Base-by-base conservation (phyloP, 2,888 invertebrate genomes). In the Melinopterus prodromus region DNA sequence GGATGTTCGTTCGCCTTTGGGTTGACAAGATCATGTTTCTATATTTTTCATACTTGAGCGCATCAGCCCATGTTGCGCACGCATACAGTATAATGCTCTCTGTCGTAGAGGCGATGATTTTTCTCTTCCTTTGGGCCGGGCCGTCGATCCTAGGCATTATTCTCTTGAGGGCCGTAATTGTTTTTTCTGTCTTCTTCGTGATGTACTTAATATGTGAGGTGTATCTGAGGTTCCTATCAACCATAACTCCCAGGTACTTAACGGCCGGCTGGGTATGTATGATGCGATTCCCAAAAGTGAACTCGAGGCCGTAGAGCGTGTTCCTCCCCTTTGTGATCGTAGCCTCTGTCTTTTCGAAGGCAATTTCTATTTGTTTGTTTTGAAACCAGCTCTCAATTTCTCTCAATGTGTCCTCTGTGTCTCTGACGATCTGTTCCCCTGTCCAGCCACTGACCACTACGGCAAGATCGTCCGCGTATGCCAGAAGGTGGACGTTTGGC, bases 71-170 rank as follows among this genome's bases (percentile, higher is more conserved):
- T 26, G 26, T 26, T 15, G 71, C 16, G 12, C 9, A 9, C 15
- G 71, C 15, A 26, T 71, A 71, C 71, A 71, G 26, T 71, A 71
- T 1, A 2, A 71, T 26, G 2, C 14, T 26, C 36, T 35, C 6
- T 4, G 72, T 7, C 6, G 72, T 72, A n/a, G 16, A 6, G 14
- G 72, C 72, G 36, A 72, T 72, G 16, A 72, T 72, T 12, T 72
- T 72, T 26, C 72, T 15, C 5, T 72, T 72, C 6, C 26, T 26
- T 3, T 16, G 35, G 16, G 6, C 36, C 36, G 16, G 71, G 15
- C 71, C 14, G 15, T 72, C 26, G n/a, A 72, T 9, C 6, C 36
- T 15, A 2, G 72, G 72, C 72, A 72, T 72, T 26, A 72, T 53
- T 53, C 53, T 53, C 12, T 53, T 53, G 9, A 53, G 12, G 7